These are phyloP conservation scores for Ciconia stormi DNA, from an alignment of 2,113 vertebrate genomes.

Conservation along the genomic window DNA sequence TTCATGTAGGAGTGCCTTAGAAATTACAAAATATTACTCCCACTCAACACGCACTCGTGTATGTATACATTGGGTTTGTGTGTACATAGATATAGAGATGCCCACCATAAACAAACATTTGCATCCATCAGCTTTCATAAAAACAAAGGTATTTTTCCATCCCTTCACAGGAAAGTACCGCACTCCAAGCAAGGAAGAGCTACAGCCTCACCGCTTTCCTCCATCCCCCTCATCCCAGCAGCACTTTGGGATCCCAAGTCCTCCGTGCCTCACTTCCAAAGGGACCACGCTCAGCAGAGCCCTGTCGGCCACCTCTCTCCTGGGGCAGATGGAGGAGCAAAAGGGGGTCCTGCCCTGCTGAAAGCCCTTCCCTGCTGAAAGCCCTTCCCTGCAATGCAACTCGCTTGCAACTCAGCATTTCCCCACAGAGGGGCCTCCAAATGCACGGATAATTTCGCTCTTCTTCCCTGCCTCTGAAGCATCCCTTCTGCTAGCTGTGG, in stretches of 20 bases:
- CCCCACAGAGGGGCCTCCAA: constrained; percentile 58
- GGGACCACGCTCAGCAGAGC: not conserved
- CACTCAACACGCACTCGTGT: constrained; percentile 28
- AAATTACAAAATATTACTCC: constrained; percentile 63
- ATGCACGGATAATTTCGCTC: not conserved
- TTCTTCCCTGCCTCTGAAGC: not conserved
- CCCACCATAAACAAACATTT: constrained; percentile 48
- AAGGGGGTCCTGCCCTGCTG: not conserved
- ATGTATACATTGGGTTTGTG: constrained; percentile 21
- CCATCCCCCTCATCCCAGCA: not conserved
- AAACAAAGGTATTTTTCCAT: constrained; percentile 39
- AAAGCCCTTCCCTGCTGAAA: not conserved
- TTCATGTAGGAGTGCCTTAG: constrained; percentile 42
- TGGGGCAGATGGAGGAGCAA: not conserved
- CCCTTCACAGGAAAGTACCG: not conserved
- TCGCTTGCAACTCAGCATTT: constrained; percentile 34
- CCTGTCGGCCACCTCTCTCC: not conserved
- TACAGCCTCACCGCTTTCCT: not conserved
- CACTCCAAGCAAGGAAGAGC: not conserved
- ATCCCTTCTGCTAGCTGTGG: constrained; percentile 11
- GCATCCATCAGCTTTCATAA: not conserved
- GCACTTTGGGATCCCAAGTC: not conserved
- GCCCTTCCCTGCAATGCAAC: not conserved
- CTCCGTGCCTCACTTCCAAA: not conserved
- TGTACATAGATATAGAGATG: constrained; percentile 36